phyloP scores from a whole-genome alignment of 2,888 invertebrate species.

The Corbicula japonica region DNA sequence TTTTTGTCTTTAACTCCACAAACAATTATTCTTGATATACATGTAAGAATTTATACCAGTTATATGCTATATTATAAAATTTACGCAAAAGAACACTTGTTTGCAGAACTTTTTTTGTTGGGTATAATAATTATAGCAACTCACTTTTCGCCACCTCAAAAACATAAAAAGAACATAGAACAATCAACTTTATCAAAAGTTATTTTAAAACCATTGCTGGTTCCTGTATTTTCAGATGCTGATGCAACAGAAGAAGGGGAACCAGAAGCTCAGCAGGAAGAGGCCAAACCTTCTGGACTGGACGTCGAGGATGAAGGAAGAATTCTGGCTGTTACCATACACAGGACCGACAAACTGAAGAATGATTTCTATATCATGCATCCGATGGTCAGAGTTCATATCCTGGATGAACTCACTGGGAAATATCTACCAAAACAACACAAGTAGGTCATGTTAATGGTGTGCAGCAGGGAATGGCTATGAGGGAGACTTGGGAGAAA shows the following conservation, averaged over 20 bases:
- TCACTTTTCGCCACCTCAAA: too few relatives aligned
- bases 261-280: conserved; percentile 56
- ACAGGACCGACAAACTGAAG: conserved; percentile 89
- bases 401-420: conserved; percentile 89
- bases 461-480: not conserved
- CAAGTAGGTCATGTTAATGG: conserved; percentile 77
- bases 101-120: too few relatives aligned
- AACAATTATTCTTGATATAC: too few relatives aligned
- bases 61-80: too few relatives aligned
- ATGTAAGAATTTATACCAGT: too few relatives aligned
- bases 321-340: conserved; percentile 88
- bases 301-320: conserved; percentile 82
- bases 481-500: too few relatives aligned
- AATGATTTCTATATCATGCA: conserved; percentile 89
- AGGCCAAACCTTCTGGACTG: conserved; percentile 48
- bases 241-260: conserved; percentile 39
- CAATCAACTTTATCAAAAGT: too few relatives aligned
- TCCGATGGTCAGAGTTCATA: conserved; percentile 90
- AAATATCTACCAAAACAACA: conserved; percentile 88
- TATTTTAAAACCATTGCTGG: too few relatives aligned
- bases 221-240: conserved; percentile 3
- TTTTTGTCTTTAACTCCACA: too few relatives aligned
- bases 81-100: too few relatives aligned
- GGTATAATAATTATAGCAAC: too few relatives aligned
- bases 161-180: too few relatives aligned